Evolutionary conservation across 2,113 vertebrate species (phyloP).

Genomic region (Osmerus eperlanus): DNA sequence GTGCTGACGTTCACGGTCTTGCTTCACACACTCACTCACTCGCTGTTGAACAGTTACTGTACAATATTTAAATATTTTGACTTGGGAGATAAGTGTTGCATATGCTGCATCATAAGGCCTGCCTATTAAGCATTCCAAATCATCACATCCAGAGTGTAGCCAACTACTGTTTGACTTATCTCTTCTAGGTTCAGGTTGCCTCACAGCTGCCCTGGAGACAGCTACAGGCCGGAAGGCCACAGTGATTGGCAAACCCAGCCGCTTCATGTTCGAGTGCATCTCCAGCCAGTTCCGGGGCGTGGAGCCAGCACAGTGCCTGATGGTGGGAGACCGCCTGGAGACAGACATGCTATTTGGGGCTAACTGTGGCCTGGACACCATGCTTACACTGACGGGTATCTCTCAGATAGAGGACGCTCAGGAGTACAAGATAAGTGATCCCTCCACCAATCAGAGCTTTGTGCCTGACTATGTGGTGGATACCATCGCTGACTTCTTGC

Average conservation of each 20-base stretch:
- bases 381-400: slow-evolving; percentile 88
- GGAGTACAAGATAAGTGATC: slow-evolving; percentile 78
- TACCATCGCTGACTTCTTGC: slow-evolving; percentile 86
- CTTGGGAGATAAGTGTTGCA: too few species aligned
- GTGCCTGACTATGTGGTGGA: slow-evolving; percentile 92
- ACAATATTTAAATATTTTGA: too few species aligned
- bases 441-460: slow-evolving; percentile 69
- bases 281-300: slow-evolving; percentile 77
- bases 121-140: neutral
- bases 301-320: slow-evolving; percentile 82
- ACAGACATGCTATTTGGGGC: slow-evolving; percentile 90
- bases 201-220: slow-evolving; percentile 83
- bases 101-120: too few species aligned
- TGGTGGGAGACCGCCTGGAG: slow-evolving; percentile 92
- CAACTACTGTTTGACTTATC: neutral
- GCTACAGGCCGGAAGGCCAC: slow-evolving; percentile 84
- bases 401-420: slow-evolving; percentile 84
- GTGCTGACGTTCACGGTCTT: neutral
- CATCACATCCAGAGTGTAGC: too few species aligned
- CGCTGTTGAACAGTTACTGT: too few species aligned
- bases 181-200: slow-evolving; percentile 81
- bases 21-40: neutral
- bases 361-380: slow-evolving; percentile 87
- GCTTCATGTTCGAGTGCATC: slow-evolving; percentile 93
- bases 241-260: slow-evolving; percentile 89